phyloP scores from a whole-genome alignment of 2,888 invertebrate species.

The Xestia rhomboidea region DNA sequence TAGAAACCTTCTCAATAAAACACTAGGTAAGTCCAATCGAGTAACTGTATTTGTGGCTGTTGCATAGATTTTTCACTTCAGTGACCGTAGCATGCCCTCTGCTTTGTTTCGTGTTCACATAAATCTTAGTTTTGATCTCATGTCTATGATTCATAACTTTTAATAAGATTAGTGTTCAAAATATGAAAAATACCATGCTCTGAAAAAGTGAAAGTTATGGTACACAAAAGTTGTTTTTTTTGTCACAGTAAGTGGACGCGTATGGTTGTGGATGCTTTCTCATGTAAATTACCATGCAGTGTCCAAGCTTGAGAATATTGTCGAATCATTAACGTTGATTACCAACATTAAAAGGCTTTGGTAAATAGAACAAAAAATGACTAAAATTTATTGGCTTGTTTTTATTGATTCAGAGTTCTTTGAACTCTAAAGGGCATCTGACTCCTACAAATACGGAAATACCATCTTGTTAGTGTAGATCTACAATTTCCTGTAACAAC shows the following conservation, averaged over 20 bases:
- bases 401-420: not conserved
- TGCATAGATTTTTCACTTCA: constrained; percentile 69
- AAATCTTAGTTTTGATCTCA: not conserved
- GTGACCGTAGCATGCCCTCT: constrained; percentile 69
- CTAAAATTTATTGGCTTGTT: not conserved
- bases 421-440: not conserved
- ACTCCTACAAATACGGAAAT: too few species aligned
- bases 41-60: constrained; percentile 65
- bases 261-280: constrained; percentile 52
- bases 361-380: not conserved
- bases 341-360: not conserved
- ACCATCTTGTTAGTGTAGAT: not conserved
- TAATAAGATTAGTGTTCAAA: not conserved
- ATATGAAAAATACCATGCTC: constrained; percentile 28
- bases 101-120: constrained; percentile 44
- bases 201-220: constrained; percentile 71
- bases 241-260: constrained; percentile 5
- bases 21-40: constrained; percentile 49
- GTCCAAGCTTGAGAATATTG: constrained; percentile 8
- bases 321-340: not conserved
- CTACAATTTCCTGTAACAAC: not conserved
- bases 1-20: constrained; percentile 14
- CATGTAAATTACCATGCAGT: constrained; percentile 47
- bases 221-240: constrained; percentile 24
- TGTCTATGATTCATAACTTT: not conserved